phyloP scores from a whole-genome alignment of 2,888 invertebrate genomes.

The Norana najaformis region DNA sequence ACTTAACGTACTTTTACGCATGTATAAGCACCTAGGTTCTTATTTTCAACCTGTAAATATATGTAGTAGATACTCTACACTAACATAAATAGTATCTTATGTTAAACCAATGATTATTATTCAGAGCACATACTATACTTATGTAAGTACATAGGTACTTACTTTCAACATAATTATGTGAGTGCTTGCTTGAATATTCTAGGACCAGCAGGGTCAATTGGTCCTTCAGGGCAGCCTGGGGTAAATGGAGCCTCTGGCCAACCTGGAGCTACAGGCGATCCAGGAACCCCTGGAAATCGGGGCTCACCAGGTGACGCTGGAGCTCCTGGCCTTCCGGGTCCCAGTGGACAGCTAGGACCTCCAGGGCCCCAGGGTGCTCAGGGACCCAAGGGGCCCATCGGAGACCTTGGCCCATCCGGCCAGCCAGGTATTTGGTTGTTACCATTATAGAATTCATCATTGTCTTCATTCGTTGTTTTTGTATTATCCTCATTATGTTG shows the following conservation, averaged over 20 bases:
- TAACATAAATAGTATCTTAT: neutral
- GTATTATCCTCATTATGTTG: neutral
- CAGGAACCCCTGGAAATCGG: constrained; percentile 55
- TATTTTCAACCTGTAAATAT: too few relatives aligned
- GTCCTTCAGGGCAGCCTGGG: constrained; percentile 30
- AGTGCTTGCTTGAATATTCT: neutral
- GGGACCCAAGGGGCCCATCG: constrained; percentile 69
- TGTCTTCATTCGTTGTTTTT: neutral
- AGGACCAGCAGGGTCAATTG: constrained; percentile 34
- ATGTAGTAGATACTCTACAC: too few relatives aligned
- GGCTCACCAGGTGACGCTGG: constrained; percentile 41
- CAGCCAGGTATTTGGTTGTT: constrained; percentile 17
- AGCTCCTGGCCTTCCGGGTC: constrained; percentile 70
- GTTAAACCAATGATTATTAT: neutral
- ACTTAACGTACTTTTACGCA: too few relatives aligned
- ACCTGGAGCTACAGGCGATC: constrained; percentile 53
- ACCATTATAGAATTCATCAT: neutral
- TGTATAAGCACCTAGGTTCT: too few relatives aligned
- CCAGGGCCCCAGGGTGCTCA: constrained; percentile 31
- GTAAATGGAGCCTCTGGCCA: constrained; percentile 48
- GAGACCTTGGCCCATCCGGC: constrained; percentile 33
- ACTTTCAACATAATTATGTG: neutral
- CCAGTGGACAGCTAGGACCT: constrained; percentile 41
- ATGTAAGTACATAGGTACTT: neutral
- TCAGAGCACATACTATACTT: neutral